These are phyloP conservation scores for Folsomia manolachei DNA, from an alignment of 2,888 invertebrate species.

Conservation along the genomic window DNA sequence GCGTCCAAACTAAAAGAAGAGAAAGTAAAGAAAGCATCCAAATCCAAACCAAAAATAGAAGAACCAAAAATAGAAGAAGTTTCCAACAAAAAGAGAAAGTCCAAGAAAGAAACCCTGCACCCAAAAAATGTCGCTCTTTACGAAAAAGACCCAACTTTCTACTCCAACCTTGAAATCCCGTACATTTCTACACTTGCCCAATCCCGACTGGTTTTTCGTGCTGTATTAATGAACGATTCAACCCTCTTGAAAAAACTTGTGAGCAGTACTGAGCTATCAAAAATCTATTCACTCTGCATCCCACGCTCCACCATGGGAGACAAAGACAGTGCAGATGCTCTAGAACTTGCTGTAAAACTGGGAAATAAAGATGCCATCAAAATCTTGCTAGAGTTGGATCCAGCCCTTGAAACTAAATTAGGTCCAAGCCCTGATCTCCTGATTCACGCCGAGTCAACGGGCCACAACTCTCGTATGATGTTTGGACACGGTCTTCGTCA, in stretches of 20 bases:
- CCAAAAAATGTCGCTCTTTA: conserved; percentile 39
- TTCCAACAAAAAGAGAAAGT: neutral
- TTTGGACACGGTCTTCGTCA: conserved; percentile 54
- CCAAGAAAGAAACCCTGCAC: conserved; percentile 28
- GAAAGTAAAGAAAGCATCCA: neutral
- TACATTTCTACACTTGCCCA: conserved; percentile 55
- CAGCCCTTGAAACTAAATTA: conserved; percentile 23
- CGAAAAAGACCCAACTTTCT: conserved; percentile 45
- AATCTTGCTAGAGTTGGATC: conserved; percentile 19
- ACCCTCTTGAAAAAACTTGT: conserved; percentile 54
- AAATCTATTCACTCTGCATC: conserved; percentile 51
- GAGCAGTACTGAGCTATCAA: conserved; percentile 51
- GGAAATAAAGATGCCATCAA: conserved; percentile 39
- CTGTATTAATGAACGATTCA: conserved; percentile 55
- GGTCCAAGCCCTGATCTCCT: conserved; percentile 30
- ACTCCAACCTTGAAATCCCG: conserved; percentile 52
- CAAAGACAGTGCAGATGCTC: conserved; percentile 12
- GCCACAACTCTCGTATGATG: conserved; percentile 52
- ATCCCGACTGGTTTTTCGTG: conserved; percentile 56
- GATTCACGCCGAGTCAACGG: conserved; percentile 38
- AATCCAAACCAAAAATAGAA: neutral
- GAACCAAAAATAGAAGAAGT: neutral
- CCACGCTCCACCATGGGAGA: conserved; percentile 19
- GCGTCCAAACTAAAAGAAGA: neutral
- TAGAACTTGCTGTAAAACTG: conserved; percentile 34